Evolutionary conservation across 2,888 invertebrate genomes (phyloP), one percentile per base, ranked within the genome.

Genomic region (Athrips mouffetella): DNA sequence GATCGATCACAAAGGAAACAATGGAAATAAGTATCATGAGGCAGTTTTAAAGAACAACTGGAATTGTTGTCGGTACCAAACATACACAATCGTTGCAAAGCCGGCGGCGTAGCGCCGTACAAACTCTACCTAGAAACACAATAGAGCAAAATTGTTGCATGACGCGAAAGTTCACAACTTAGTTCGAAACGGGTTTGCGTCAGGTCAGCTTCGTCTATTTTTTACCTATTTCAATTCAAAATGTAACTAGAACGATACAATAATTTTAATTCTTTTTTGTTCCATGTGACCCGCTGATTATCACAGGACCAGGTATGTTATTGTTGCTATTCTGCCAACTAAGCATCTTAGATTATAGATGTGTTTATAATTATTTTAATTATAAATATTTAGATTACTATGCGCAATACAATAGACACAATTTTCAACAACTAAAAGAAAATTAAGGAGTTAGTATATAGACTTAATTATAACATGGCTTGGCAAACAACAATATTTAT

Each of bases 271-370:
- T 31, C 7, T 48, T 25, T 37, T 73, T 80, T 82, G 73, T 85
- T 86, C 65, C 84, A 84, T 74, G 83, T 76, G 52, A 53, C 52
- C 64, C 61, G 51, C 6, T 20, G 25, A 33, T 16, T 45, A 31
- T 45, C 50, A 57, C 65, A 86, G 86, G 86, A 86, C 65, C 86
- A 86, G 86, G 86, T 86, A 84, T 75, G 86, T 33, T 35, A 3
- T 35, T 21, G 37, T 37, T 20, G 10, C 18, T 20, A 20, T 37
- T 10, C 8, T 37, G n/a, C 4, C 10, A 37, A 20, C 10, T 20
- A n/a, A 20, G 10, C 27, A 16, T 35, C 8, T 8, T 37, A 20
- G 11, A 3, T n/a, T 20, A 37, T 37, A 37, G 37, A 37, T n/a
- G n/a, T 16, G 10, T 27, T 41, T 41, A 13, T 29, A 25, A 37